These are phyloP conservation scores for Gasterosteus nipponicus DNA, from an alignment of 2,113 vertebrate genomes.

Conservation along the genomic window DNA sequence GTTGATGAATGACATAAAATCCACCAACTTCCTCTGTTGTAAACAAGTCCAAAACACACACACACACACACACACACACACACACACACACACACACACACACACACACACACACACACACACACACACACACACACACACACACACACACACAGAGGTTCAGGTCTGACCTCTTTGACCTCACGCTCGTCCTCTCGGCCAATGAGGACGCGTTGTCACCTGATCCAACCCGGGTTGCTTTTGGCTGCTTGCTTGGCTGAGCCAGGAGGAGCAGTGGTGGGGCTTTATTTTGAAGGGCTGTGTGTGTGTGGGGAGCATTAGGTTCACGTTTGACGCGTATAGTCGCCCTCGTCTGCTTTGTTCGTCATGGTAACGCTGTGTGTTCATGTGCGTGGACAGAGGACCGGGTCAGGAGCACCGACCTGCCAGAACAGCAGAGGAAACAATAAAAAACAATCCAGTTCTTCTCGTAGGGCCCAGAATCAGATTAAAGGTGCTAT, in stretches of 20 bases:
- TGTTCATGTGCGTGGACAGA: no score
- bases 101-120: not conserved
- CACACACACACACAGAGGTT: not conserved
- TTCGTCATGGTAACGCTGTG: no score
- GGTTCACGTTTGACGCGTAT: no score
- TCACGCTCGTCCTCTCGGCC: not conserved
- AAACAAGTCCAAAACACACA: conserved; percentile 24
- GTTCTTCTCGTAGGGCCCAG: no score
- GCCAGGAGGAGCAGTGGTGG: not conserved
- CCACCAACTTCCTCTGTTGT: conserved; percentile 13
- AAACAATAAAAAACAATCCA: no score
- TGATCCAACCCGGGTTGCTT: no score
- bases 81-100: not conserved
- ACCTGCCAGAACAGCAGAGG: no score
- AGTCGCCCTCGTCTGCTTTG: no score
- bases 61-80: no score
- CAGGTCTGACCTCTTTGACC: not conserved
- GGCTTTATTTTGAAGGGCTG: conserved; percentile 38
- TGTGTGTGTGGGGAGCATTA: no score
- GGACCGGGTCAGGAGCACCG: no score
- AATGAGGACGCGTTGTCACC: not conserved
- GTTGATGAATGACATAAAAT: conserved; percentile 29
- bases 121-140: conserved; percentile 23
- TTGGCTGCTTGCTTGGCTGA: not conserved
- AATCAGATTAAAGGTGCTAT: no score